phyloP scores from a whole-genome alignment of 2,888 invertebrate species.

The Schizotus pectinicornis region DNA sequence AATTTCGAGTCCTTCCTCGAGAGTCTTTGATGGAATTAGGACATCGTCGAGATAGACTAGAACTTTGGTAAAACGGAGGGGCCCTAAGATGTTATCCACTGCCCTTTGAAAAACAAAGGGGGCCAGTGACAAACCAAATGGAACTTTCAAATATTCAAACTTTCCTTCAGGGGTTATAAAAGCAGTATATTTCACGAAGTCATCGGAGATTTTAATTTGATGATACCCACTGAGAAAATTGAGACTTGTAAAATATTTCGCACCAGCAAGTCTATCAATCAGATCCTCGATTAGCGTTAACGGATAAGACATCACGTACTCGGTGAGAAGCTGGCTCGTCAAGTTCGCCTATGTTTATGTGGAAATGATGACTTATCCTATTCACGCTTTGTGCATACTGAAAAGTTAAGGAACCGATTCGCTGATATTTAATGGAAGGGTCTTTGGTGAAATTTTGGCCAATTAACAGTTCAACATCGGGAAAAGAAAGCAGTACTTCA shows the following conservation, averaged over 20 bases:
- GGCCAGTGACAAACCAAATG: background rate
- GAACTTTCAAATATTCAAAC: constrained; percentile 1
- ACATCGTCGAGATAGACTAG: background rate
- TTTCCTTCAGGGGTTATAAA: constrained; percentile 3
- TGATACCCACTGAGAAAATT: constrained; percentile 3
- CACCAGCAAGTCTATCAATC: no score
- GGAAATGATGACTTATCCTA: no score
- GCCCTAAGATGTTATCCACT: background rate
- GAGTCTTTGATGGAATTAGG: background rate
- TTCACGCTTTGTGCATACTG: no score
- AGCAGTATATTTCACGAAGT: background rate
- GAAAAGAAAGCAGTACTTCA: no score
- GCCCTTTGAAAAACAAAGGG: constrained; percentile 1
- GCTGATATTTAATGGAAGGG: no score
- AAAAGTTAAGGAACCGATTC: no score
- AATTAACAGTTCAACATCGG: no score
- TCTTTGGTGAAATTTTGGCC: no score
- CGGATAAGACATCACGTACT: no score
- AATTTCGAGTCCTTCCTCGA: background rate
- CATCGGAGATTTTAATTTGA: background rate
- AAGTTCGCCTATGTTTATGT: no score
- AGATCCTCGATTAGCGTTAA: no score
- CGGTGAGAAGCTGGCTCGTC: no score
- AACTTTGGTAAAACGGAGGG: constrained; percentile 2
- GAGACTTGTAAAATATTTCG: constrained; percentile 33